Conservation (phyloP, 2,113 vertebrate genomes). For the Phaethornis superciliosus region DNA sequence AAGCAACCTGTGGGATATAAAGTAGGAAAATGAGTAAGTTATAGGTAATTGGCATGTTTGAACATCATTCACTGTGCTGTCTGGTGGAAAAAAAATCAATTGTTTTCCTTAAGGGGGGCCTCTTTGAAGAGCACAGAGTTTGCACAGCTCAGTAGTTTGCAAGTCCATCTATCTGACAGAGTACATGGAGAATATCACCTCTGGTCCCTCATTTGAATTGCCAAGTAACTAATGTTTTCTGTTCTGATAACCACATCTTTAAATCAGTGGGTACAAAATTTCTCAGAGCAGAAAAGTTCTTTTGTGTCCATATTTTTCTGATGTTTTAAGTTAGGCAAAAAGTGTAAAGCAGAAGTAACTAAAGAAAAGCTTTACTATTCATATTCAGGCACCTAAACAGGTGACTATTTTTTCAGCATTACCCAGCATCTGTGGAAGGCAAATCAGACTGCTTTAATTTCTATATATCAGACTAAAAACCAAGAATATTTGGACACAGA, state of each 20-base stretch:
- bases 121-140: not conserved
- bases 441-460: not conserved
- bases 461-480: not conserved
- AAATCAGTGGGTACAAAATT: not conserved
- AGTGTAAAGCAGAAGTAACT: not conserved
- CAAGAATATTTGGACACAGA: not conserved
- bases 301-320: not conserved
- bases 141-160: not conserved
- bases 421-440: not conserved
- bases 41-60: not conserved
- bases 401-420: not conserved
- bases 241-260: not conserved
- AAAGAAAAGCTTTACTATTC: not conserved
- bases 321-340: not conserved
- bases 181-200: not conserved
- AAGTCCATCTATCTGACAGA: constrained; percentile 8
- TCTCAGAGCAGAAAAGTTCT: not conserved
- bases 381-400: not conserved
- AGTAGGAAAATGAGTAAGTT: not conserved
- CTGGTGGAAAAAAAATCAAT: not conserved
- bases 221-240: not conserved
- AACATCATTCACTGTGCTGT: not conserved
- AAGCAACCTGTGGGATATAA: not conserved
- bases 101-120: not conserved
- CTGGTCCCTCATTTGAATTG: constrained; percentile 23